Evolutionary conservation across 1,140 invertebrate species (phyloP), one percentile per base, ranked within the genome.

Genomic region (Megathymus violae): DNA sequence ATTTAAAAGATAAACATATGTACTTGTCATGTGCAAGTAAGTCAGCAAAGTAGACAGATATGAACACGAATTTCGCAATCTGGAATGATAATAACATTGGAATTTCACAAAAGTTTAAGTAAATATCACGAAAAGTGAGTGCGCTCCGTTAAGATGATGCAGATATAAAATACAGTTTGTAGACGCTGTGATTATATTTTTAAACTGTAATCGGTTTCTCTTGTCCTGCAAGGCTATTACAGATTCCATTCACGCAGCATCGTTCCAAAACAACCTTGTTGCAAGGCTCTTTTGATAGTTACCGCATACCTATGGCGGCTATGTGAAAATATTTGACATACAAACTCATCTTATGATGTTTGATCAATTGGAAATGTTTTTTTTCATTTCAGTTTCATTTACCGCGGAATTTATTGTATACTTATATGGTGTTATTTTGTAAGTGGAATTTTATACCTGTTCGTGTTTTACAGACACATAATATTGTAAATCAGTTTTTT

Each of bases 211-310:
- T 48, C 56, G 59, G 34, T 40, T 40, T 59, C 62, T 38, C 40
- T 56, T 65, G 64, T 74, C 74, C 67, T 68, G 80, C 80, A 79
- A 82, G 83, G 79, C 76, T 81, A 76, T 76, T 84, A 72, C 43
- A 46, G 74, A 87, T 85, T 83, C 84, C 71, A 62, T 69, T 52
- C 80, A 78, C 79, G 80, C 61, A 52, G 56, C 67, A 72, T 61
- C 64, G 63, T 68, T 68, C 67, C 68, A 75, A 71, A 65, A 72
- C 71, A 88, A 76, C 85, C 85, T 88, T 84, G 82, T 66, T 48
- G 72, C 82, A 85, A 88, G 85, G 82, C 78, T 85, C 72, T 84
- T 80, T 73, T 71, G 72, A 74, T 76, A 52, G 64, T 69, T 59
- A 60, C 59, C 67, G 65, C 58, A 64, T 67, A 58, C 64, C 54